Base-by-base conservation (phyloP, 2,888 invertebrate species). In the Aphodius sticticus region DNA sequence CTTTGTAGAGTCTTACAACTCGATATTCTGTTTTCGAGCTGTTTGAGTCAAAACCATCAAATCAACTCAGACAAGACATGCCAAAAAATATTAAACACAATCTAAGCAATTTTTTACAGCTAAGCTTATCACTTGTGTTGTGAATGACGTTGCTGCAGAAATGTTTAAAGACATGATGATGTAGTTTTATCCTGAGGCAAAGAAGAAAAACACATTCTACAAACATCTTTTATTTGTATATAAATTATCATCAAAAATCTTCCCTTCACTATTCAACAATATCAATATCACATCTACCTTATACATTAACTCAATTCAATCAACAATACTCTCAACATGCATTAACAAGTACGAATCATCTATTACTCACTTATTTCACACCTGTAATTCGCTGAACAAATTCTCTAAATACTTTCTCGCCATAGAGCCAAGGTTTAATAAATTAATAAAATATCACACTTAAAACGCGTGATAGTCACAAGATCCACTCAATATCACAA, bases 401-500 rank as follows among this genome's bases (percentile, higher is more conserved):
- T 9, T 9, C 53, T 53, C 3, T 53, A 12, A 7, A 53, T 7
- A 9, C 9, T 53, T 12, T 53, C 9, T 53, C 53, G 9, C 12
- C 53, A 12, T 9, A 5, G 53, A 53, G 6, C 26, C 53, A 53
- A 12, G 53, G 9, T 5, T 53, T 12, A 53, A 53, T 53, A 53
- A 53, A 53, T 53, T 53, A 53, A 53, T 12, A 53, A 53, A 26
- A 26, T 26, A 26, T 3, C 26, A 26, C 26, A 26, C 26, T 2
- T 26, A 26, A 26, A 26, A 26, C 26, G 26, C 26, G 26, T 26
- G 53, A 53, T 12, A 53, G 53, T 53, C 12, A 53, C 53, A 53
- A 53, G 53, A 53, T 9, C 26, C 26, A 26, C 26, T 26, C 26
- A 53, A 76, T 53, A 37, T 76, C 53, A 82, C 15, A 81, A 76